Conservation (phyloP, 1,140 invertebrate species). For the Heliconius eleuchia region DNA sequence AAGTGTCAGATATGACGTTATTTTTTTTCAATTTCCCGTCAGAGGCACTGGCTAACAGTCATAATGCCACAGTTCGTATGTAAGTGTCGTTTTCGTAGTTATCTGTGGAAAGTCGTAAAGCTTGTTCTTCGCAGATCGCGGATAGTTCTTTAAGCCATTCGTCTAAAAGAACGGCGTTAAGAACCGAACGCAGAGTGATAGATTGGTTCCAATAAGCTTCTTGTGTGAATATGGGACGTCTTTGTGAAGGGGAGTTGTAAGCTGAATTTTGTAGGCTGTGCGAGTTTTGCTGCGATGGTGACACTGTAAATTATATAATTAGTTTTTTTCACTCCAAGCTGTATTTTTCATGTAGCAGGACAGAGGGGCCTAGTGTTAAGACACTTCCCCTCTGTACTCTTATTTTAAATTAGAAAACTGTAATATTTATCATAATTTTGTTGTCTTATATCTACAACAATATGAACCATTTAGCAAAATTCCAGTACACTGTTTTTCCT, state of each 20-base stretch:
- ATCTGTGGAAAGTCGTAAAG: slow-evolving; percentile 77
- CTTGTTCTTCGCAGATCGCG: slow-evolving; percentile 95
- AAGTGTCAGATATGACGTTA: slow-evolving; percentile 41
- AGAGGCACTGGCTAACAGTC: slow-evolving; percentile 63
- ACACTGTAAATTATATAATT: slow-evolving; percentile 34
- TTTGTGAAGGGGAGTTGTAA: slow-evolving; percentile 49
- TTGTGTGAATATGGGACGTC: slow-evolving; percentile 61
- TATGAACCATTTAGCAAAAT: no score
- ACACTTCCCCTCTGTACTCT: no score
- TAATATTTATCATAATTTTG: no score
- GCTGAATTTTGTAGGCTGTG: slow-evolving; percentile 45
- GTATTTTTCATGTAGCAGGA: no score
- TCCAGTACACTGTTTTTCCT: no score
- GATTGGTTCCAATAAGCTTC: slow-evolving; percentile 77
- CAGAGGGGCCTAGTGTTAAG: no score
- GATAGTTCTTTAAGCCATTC: slow-evolving; percentile 97
- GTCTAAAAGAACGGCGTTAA: slow-evolving; percentile 92
- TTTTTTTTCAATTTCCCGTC: slow-evolving; percentile 48
- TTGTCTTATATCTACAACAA: no score
- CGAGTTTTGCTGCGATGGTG: slow-evolving; percentile 50
- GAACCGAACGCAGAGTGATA: slow-evolving; percentile 61
- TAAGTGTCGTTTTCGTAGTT: slow-evolving; percentile 64
- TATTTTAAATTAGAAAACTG: no score
- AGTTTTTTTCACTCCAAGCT: neutral
- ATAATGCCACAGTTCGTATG: slow-evolving; percentile 66